Base-by-base conservation (phyloP, 2,113 vertebrate genomes). In the Centropus bengalensis region DNA sequence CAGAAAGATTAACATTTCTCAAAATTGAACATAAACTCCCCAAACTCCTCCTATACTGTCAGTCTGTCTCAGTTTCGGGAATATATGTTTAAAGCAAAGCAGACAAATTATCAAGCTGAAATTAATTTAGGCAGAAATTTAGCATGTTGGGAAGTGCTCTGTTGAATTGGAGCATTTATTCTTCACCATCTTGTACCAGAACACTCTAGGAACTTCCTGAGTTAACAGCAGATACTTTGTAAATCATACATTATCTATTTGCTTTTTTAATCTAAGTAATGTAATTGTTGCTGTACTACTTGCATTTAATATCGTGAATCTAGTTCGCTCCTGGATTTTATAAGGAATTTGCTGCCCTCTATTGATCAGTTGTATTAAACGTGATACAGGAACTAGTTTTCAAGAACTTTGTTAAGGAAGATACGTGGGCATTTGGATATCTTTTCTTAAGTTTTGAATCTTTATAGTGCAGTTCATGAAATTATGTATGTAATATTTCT, bases 341-440 rank as follows among this genome's bases (percentile, higher is more conserved):
- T 56, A 94, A 32, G 80, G 93, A 86, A 86, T 93, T 88, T 97
- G 95, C 94, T 96, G 95, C 95, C 96, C 95, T 90, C 96, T 97
- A 49, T 92, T 86, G 96, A 49, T 71, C 40, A 8, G 0, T 44
- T 75, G 12, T 44, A 5, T 64, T 79, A 58, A 68, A 54, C 3
- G 15, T 19, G 68, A 44, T 13, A 4, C 21, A 9, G 2, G 22
- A 38, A 5, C 5, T 32, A 2, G 9, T 13, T 23, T 79, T 28
- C 16, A 22, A 54, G 71, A 79, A 8, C 23, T 70, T 86, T 19
- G 6, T 33, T 28, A 30, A n/a, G n/a, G n/a, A 71, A 33, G 27
- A 2, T 0, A 0, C 14, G 9, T 3, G 51, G 11, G 9, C 33
- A 19, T 49, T 60, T 58, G 54, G 44, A 17, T 64, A 12, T 24